Evolutionary conservation across 2,888 invertebrate genomes (phyloP).

Genomic region (Drosophila subsilvestris): DNA sequence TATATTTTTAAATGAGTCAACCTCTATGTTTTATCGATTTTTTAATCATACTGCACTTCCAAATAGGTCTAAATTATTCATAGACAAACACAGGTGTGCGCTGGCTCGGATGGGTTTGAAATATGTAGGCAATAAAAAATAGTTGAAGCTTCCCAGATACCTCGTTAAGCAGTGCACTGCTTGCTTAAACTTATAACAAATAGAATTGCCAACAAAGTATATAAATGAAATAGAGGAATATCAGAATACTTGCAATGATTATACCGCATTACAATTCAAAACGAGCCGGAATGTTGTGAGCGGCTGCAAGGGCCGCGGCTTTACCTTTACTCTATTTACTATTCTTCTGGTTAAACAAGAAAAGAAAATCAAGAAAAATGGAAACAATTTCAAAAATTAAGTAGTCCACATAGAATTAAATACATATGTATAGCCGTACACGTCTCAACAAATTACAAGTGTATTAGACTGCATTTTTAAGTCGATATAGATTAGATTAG

Average conservation of each 20-base stretch:
- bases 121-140: conserved; percentile 1
- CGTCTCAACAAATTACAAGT: neutral
- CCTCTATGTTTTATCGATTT: conserved; percentile 60
- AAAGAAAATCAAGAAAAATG: too few species aligned
- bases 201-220: too few species aligned
- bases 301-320: too few species aligned
- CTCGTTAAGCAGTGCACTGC: neutral
- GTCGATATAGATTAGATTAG: conserved; percentile 48
- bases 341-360: too few species aligned
- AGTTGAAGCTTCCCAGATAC: neutral
- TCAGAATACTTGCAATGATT: too few species aligned
- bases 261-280: neutral
- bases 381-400: too few species aligned
- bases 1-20: conserved; percentile 57
- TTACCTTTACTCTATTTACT: neutral
- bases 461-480: conserved; percentile 8
- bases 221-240: too few species aligned
- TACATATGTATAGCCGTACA: neutral
- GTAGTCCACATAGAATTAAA: too few species aligned
- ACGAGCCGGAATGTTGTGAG: too few species aligned
- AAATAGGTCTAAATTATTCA: conserved; percentile 62
- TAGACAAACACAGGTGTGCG: conserved; percentile 33
- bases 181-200: too few species aligned
- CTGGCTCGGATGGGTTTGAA: neutral
- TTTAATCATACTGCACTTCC: conserved; percentile 45